Base-by-base conservation (phyloP, 64 coral and sea anemone species). In the Cladopsammia gracilis region DNA sequence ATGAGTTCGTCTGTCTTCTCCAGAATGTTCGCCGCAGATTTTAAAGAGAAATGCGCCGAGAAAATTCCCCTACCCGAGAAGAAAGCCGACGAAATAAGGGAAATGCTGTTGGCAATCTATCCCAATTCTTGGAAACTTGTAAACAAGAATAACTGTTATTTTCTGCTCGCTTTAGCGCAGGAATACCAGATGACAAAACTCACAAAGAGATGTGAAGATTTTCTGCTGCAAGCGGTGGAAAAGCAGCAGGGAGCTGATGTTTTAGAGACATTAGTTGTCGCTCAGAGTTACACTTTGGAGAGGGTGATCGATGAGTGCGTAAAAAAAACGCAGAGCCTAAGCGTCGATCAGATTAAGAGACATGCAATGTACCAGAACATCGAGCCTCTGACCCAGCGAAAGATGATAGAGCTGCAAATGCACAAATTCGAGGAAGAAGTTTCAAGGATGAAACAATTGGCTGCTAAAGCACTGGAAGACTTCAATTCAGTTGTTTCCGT, bases 41-140 rank as follows among this genome's bases (percentile, higher is more conserved):
- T 73, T 14, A 87, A 73, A 61, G 85, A 87, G 34, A 72, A 87
- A 87, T 13, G 43, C 18, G 85, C 85, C 5, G 23, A 71, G 1
- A 2, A 44, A 48, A 56, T 87, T 48, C 49, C 54, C 5, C 43
- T 87, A 53, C 68, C 69, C 2, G 85, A 25, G 2, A 87, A 87
- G 58, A 84, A 84, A 46, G 15, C 7, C 1, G 10, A 45, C 25
- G 80, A 51, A 24, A 68, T 84, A 67, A 84, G 16, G 10, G 80
- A 84, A 61, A 66, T 84, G 42, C n/a, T 84, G 19, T 6, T 67
- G 61, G 61, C 5, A 1, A 67, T 84, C 12, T 84, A 84, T 67
- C 80, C 80, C 3, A 84, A 5, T 24, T 84, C 46, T 24, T 10
- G 9, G 18, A 84, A 84, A 68, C 43, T 7, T 3, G 62, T 84